Conservation (phyloP, 2,113 vertebrate genomes). For the Gavialis gangeticus region DNA sequence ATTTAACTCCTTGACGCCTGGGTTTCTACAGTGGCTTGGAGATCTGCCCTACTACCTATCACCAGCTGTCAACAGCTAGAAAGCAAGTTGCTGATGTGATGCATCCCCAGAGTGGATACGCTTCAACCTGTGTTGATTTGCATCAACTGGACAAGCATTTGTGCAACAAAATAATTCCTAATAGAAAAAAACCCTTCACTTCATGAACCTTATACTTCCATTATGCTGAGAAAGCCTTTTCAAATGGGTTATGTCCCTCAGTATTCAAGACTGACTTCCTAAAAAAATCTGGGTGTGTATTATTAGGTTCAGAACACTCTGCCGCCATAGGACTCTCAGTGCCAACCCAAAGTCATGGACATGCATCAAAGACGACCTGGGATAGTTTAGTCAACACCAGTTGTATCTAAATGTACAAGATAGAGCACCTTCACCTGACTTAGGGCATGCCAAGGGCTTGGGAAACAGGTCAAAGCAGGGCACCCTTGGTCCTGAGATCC, state of each 20-base stretch:
- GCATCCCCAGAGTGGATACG: neutral
- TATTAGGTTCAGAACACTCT: neutral
- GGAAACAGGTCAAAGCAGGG: neutral
- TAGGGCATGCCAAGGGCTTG: neutral
- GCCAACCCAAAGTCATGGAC: neutral
- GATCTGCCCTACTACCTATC: too few species aligned
- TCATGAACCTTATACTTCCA: neutral
- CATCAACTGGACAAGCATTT: neutral
- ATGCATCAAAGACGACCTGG: neutral
- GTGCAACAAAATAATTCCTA: neutral
- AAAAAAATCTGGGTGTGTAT: neutral
- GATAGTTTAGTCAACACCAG: neutral
- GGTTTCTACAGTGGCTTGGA: neutral
- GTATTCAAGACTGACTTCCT: neutral
- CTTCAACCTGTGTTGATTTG: neutral
- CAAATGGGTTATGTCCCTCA: neutral
- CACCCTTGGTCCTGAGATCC: neutral
- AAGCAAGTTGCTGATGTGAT: neutral
- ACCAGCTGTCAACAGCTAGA: neutral
- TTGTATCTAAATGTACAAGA: neutral
- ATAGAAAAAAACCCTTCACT: neutral
- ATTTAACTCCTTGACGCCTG: constrained; percentile 40
- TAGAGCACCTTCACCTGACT: neutral
- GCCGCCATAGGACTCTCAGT: neutral
- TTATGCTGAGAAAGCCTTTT: neutral